A percentile compares a stretch with the other conserved stretches of the same genome.
Conservation (phyloP, 2,888 invertebrate genomes). For the Terebella lapidaria region DNA sequence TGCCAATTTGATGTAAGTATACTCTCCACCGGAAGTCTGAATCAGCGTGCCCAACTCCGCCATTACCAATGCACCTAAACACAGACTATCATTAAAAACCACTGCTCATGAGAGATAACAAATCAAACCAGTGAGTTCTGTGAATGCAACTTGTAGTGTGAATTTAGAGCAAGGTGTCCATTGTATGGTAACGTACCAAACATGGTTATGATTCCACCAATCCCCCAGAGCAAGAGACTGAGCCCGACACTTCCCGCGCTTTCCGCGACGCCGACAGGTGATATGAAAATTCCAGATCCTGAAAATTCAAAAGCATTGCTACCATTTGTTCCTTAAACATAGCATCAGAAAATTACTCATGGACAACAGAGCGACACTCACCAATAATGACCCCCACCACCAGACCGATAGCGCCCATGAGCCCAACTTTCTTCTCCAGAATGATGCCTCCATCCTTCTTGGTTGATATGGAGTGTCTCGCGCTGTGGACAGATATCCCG, state of each 20-base stretch:
- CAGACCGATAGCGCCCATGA: constrained; percentile 13
- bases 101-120: neutral
- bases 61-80: constrained; percentile 8
- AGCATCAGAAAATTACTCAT: too few relatives aligned
- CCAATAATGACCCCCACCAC: constrained; percentile 20
- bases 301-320: too few relatives aligned
- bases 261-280: constrained; percentile 85
- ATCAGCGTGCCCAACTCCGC: constrained; percentile 75
- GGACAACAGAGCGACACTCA: too few relatives aligned
- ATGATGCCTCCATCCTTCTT: neutral
- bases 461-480: neutral
- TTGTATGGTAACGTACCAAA: constrained; percentile 63
- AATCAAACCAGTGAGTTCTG: neutral
- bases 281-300: constrained; percentile 98
- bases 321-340: too few relatives aligned
- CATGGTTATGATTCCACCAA: constrained; percentile 85
- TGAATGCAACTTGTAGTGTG: too few relatives aligned
- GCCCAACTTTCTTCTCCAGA: constrained; percentile 7
- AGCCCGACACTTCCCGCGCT: constrained; percentile 86
- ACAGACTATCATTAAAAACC: constrained; percentile 10
- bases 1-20: constrained; percentile 71
- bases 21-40: constrained; percentile 74
- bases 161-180: too few relatives aligned
- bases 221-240: constrained; percentile 90
- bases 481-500: too few relatives aligned